Evolutionary conservation across 2,113 vertebrate species (phyloP).

Genomic region (Lophura nycthemera): DNA sequence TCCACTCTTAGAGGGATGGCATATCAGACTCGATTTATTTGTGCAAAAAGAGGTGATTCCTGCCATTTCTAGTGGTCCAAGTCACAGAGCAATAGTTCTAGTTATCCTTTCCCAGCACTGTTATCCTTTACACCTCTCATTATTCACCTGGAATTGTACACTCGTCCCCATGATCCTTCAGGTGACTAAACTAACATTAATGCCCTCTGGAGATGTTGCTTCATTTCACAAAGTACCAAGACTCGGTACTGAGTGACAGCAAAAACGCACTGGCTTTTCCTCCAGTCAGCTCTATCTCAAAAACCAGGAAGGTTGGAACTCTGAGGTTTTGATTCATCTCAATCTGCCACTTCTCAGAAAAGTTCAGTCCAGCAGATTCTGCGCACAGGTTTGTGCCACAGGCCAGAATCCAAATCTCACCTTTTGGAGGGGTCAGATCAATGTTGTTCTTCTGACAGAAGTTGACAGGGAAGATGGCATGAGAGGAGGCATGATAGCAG

Average conservation of each 20-base stretch:
- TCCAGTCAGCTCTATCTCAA: background rate
- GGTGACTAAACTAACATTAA: background rate
- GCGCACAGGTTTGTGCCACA: background rate
- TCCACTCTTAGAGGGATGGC: background rate
- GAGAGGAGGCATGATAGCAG: slow-evolving; percentile 94
- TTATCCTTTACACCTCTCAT: background rate
- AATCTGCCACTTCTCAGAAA: background rate
- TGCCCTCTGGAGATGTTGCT: background rate
- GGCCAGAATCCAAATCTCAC: slow-evolving; percentile 65
- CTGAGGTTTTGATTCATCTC: background rate
- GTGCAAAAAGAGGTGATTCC: background rate
- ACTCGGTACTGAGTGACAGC: background rate
- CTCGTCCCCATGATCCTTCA: background rate
- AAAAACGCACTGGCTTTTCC: background rate
- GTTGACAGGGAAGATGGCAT: slow-evolving; percentile 87
- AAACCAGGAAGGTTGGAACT: background rate
- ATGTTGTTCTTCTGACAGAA: slow-evolving; percentile 92
- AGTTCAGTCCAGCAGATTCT: background rate
- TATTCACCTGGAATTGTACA: background rate
- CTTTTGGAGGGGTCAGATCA: slow-evolving; percentile 86
- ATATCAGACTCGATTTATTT: background rate
- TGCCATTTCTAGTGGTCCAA: background rate
- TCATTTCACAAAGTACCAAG: background rate
- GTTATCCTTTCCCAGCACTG: background rate
- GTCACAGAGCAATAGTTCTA: background rate